phyloP scores from a whole-genome alignment of 2,888 invertebrate genomes.

The Himalopsyche kuldschensis region DNA sequence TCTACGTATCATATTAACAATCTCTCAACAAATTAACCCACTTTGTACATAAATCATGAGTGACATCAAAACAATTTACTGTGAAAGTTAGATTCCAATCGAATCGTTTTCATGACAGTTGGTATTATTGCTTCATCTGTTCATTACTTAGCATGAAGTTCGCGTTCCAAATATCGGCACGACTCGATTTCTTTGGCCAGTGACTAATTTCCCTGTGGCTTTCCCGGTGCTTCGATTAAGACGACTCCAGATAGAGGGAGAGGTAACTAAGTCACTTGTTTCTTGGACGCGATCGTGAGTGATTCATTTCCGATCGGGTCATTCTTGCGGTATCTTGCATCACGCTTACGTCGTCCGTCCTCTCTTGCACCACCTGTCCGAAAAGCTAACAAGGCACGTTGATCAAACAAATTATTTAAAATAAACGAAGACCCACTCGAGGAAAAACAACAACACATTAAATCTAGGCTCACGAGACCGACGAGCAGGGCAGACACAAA shows the following conservation, averaged over 20 bases:
- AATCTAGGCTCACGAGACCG: slow-evolving; percentile 1
- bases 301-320: background rate
- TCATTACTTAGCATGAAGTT: background rate
- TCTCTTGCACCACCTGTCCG: background rate
- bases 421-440: slow-evolving; percentile 26
- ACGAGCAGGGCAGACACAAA: background rate
- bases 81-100: background rate
- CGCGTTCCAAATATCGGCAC: background rate
- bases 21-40: no score
- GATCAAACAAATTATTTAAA: slow-evolving; percentile 31
- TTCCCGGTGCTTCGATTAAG: background rate
- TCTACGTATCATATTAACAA: no score
- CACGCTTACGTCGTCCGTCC: background rate
- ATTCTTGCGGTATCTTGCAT: background rate
- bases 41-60: background rate
- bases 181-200: background rate
- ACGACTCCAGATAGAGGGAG: background rate
- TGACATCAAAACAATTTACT: background rate
- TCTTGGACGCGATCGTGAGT: background rate
- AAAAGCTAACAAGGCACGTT: slow-evolving; percentile 8
- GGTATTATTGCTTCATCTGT: background rate
- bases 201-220: background rate
- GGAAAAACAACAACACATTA: slow-evolving; percentile 26
- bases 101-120: background rate
- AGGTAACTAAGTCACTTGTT: background rate